Conservation (phyloP, 2,888 invertebrate species). For the Temnothorax rugatulus region DNA sequence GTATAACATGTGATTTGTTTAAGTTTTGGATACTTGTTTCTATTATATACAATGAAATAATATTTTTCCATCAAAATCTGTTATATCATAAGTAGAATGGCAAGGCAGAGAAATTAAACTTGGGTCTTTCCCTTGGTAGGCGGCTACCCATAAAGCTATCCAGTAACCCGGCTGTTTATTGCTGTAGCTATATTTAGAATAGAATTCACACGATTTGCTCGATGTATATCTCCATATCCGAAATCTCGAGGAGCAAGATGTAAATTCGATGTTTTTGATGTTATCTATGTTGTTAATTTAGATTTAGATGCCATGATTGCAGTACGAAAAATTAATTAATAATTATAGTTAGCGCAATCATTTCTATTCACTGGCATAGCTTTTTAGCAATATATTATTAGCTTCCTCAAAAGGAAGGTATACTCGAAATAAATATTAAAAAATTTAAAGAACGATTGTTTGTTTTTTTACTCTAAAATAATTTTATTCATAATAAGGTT, state of each 20-base stretch:
- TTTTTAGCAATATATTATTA: constrained; percentile 6
- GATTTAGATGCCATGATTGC: neutral
- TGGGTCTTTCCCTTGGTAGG: neutral
- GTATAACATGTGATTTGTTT: neutral
- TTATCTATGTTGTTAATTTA: neutral
- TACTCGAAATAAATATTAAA: neutral
- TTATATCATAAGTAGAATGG: neutral
- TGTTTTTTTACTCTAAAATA: neutral
- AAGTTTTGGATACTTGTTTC: neutral
- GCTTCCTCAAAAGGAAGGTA: neutral
- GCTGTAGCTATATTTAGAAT: neutral
- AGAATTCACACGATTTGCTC: constrained; percentile 10
- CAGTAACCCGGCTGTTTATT: constrained; percentile 6
- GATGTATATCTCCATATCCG: neutral
- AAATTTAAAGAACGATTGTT: constrained; percentile 1
- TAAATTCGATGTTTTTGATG: neutral
- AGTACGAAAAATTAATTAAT: neutral
- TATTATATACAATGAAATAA: neutral
- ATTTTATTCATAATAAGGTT: constrained; percentile 23
- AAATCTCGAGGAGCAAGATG: neutral
- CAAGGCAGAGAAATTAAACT: neutral
- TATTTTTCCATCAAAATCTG: constrained; percentile 3
- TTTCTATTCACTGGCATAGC: neutral
- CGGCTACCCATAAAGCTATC: neutral
- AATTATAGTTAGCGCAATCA: neutral